Evolutionary conservation across 2,797 vertebrate genomes (phyloP), one percentile per base, ranked within the genome.

Genomic region (Melanotaenia boesemani): DNA sequence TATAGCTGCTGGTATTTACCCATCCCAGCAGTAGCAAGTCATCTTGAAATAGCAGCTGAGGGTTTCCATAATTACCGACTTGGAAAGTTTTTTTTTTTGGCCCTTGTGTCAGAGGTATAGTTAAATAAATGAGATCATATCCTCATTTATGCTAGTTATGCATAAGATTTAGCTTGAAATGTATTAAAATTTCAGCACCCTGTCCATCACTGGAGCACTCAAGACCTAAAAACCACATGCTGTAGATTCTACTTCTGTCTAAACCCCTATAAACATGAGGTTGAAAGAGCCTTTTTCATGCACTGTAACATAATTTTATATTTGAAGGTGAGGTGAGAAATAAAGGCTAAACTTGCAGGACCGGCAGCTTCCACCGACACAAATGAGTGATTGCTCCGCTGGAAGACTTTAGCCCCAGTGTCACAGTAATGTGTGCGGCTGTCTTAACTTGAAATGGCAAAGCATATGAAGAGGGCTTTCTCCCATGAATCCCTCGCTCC

Each of bases 381-480:
- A 67, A 86, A 78, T 74, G 82, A 86, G 73, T 63, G 79, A 78
- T 78, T 36, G 62, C 63, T 68, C 61, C 1, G 41, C 78, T 69
- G 73, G 62, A 75, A 72, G 76, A 81, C 72, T 64, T 80, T 46
- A 44, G 76, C 79, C 70, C 60, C n/a, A 2, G 44, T 82, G 82
- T 90, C 85, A 74, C 69, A 60, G 72, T 46, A 70, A 83, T 60
- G 48, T 67, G 58, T 41, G 71, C 20, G 66, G 66, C 89, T 86
- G 86, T 89, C 90, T 91, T 58, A 64, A 89, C 86, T 85, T 85
- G 84, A 91, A 89, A 91, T 71, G 82, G 89, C 80, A 77, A 76
- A 52, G 82, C 77, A 64, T 76, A 70, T 54, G 87, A 88, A 73
- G 81, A 84, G 80, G 77, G 82, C 81, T 88, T 84, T 72, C 89